Evolutionary conservation across 2,888 invertebrate species (phyloP).

Genomic region (Zeuzera pyrina): DNA sequence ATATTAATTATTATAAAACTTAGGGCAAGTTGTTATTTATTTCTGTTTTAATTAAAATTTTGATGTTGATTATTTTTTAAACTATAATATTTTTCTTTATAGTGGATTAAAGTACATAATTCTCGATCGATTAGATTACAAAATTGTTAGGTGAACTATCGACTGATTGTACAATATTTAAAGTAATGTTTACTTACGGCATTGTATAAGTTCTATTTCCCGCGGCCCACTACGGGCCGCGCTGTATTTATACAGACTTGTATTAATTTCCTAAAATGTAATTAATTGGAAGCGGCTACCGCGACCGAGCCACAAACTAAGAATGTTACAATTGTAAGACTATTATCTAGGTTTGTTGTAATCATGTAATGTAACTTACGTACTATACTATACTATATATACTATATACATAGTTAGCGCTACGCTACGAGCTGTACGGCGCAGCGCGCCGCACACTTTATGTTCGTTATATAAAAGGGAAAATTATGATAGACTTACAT

Average conservation of each 20-base stretch:
- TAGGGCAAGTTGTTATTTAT: slow-evolving; percentile 77
- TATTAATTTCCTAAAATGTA: slow-evolving; percentile 68
- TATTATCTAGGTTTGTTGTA: slow-evolving; percentile 70
- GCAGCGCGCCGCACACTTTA: slow-evolving; percentile 33
- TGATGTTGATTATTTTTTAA: slow-evolving; percentile 72
- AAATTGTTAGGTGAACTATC: slow-evolving; percentile 69
- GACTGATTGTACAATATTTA: slow-evolving; percentile 73
- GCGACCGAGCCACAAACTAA: slow-evolving; percentile 56
- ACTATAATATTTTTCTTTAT: slow-evolving; percentile 54
- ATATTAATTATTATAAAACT: slow-evolving; percentile 69
- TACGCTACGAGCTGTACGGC: slow-evolving; percentile 13
- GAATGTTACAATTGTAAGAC: slow-evolving; percentile 68
- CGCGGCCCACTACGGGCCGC: slow-evolving; percentile 38
- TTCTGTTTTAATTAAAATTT: slow-evolving; percentile 70
- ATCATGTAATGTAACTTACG: slow-evolving; percentile 49
- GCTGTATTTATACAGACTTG: slow-evolving; percentile 57
- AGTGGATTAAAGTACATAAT: slow-evolving; percentile 69
- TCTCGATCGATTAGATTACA: slow-evolving; percentile 67
- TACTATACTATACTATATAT: slow-evolving; percentile 55
- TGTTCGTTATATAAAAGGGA: slow-evolving; percentile 68
- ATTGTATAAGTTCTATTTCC: slow-evolving; percentile 66
- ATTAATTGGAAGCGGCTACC: slow-evolving; percentile 60
- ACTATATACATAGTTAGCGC: slow-evolving; percentile 22
- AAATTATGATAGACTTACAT: slow-evolving; percentile 69
- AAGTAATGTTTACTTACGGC: slow-evolving; percentile 67